Base-by-base conservation (phyloP, 2,113 vertebrate genomes). In the Riparia riparia region DNA sequence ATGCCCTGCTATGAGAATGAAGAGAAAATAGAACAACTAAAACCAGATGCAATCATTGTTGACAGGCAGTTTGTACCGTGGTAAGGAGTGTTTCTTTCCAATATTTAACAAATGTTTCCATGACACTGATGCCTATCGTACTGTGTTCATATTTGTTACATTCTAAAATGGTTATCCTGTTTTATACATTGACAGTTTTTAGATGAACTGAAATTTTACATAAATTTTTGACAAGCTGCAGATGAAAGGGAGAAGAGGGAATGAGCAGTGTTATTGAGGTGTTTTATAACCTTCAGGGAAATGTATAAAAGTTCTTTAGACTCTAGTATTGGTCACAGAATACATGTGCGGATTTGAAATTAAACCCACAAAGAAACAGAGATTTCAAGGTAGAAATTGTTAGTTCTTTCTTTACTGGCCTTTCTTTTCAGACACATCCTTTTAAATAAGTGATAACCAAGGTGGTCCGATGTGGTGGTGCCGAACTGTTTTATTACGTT, bases 31-130 rank as follows among this genome's bases (percentile, higher is more conserved):
- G 95, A 95, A 85, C 71, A 85, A 64, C 54, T n/a, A 88, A 76
- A 61, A 63, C 44, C 72, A 93, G 89, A 94, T 95, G 66, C 91
- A 97, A 78, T 95, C 89, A 84, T 74, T 54, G 22, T 97, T 97
- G 96, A 95, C 95, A 95, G 68, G 74, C 16, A 28, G 60, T 92
- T 82, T 96, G 91, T 97, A 86, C 61, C 95, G 71, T 82, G 83
- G 58, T 95, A 96, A 92, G 61, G 51, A 97, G 94, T 93, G 85
- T 95, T 97, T 96, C 74, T 94, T 96, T 97, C 86, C 81, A 79
- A 90, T 97, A 95, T 93, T 80, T 81, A 89, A 85, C 88, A 96
- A 95, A 95, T 96, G 49, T 96, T 97, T 97, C 86, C 89, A 77
- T 68, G 83, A 95, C 83, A 90, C 63, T 95, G 86, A 93, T 69